Evolutionary conservation across 2,888 invertebrate genomes (phyloP), one percentile per base, ranked within the genome.

Genomic region (Sinentomon sp.): DNA sequence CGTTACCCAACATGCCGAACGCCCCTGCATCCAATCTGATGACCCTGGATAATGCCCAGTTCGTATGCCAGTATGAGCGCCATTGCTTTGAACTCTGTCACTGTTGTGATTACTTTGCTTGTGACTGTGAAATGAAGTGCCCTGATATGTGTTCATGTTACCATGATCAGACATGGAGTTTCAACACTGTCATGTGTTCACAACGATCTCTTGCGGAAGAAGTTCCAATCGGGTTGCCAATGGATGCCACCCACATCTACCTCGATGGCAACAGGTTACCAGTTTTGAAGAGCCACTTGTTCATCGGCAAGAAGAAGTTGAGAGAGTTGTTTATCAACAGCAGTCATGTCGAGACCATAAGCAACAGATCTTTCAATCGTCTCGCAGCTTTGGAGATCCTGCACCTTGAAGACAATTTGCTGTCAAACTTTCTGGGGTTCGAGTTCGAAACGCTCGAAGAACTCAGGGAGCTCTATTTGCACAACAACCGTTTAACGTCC

Each of bases 121-220:
- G 80, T 57, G 80, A 82, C 57, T 80, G 80, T 55, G 73, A 77
- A 61, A 78, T 77, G 72, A 74, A 73, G 45, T 82, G 80, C 53
- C 80, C 80, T 42, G 65, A 66, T 52, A 71, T 69, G 52, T 82
- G 80, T 55, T 68, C 69, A 43, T 82, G 80, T 53, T 80, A 69
- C 61, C 75, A 76, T 58, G 78, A 80, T 59, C 68, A 72, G 54
- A 68, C 70, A 45, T 78, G 77, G 74, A 65, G 67, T 45, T 69
- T 72, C 49, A 77, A 77, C 59, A 71, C 77, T 35, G 75, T 77
- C 42, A 74, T 75, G 58, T 77, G 77, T 57, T 70, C 71, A 44
- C 66, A 63, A 49, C 67, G 68, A 43, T 27, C 36, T 20, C 68
- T 65, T 41, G 70, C 70, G 55, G 67, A 64, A 48, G 61, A 61